A percentile compares a stretch with the other conserved stretches of the same genome.
Conservation (phyloP, 2,113 vertebrate genomes). For the Pholis gunnellus region DNA sequence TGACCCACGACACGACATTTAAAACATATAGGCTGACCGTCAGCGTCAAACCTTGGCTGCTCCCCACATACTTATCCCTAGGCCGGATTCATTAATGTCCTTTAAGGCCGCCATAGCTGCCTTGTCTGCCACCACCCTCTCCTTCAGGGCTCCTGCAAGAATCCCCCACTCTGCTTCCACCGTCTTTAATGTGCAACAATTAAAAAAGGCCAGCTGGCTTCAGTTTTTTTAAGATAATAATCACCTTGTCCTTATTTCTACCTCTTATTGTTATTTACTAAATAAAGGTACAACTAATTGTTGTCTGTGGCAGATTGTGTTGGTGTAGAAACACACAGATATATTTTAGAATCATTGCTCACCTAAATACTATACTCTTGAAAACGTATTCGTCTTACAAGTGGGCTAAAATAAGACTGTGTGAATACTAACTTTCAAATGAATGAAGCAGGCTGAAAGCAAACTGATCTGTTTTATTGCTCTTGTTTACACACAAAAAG, state of each 20-base stretch:
- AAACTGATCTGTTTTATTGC: neutral
- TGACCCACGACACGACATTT: too few relatives aligned
- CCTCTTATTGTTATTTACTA: neutral
- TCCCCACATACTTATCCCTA: too few relatives aligned
- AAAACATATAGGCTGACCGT: too few relatives aligned
- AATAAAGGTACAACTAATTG: too few relatives aligned
- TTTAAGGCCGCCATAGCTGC: too few relatives aligned
- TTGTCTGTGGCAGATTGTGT: neutral
- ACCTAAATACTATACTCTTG: neutral
- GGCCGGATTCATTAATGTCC: too few relatives aligned
- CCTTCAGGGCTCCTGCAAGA: too few relatives aligned
- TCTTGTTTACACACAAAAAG: neutral
- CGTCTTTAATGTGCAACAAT: neutral
- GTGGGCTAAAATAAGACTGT: neutral
- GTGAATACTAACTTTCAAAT: neutral
- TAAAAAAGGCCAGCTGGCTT: neutral
- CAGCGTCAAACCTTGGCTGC: too few relatives aligned
- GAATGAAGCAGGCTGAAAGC: neutral
- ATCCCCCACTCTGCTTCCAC: too few relatives aligned
- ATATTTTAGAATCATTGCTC: neutral
- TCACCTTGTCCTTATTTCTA: neutral
- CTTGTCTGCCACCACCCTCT: too few relatives aligned
- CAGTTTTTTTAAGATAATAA: neutral
- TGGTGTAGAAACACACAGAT: neutral
- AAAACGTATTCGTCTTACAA: neutral